Conservation (phyloP, 2,113 vertebrate genomes). For the Ancistrus triradiatus region DNA sequence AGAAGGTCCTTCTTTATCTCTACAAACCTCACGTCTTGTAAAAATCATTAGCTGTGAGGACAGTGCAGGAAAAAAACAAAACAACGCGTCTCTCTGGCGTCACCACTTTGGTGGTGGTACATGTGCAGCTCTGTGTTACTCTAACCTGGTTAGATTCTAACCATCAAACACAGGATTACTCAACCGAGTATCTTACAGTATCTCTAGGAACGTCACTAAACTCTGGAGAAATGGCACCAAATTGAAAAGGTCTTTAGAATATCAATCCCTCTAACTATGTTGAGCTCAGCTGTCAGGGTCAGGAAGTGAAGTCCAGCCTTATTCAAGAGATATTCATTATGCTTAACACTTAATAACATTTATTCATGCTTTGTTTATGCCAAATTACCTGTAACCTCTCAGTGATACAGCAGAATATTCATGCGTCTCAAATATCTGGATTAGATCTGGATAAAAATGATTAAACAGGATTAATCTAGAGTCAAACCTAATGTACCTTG, state of each 20-base stretch:
- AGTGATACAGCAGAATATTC: too few species aligned
- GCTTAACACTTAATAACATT: background rate
- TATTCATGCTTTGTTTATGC: too few species aligned
- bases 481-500: too few species aligned
- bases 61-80: constrained; percentile 11
- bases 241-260: background rate
- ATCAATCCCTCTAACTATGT: too few species aligned
- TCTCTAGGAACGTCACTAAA: constrained; percentile 27
- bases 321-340: background rate
- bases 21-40: constrained; percentile 16
- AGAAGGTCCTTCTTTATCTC: background rate
- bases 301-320: background rate
- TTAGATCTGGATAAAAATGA: too few species aligned
- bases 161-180: constrained; percentile 46
- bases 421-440: too few species aligned
- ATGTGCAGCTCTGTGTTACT: constrained; percentile 40
- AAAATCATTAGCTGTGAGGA: constrained; percentile 24
- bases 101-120: constrained; percentile 49
- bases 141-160: constrained; percentile 58
- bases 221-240: background rate
- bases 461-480: too few species aligned
- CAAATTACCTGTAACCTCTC: too few species aligned
- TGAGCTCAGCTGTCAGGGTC: too few species aligned
- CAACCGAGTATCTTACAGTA: constrained; percentile 53
- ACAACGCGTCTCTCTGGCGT: constrained; percentile 54